A percentile compares a stretch with the other conserved stretches of the same genome.
phyloP scores from a whole-genome alignment of 1,140 invertebrate genomes.

The Sycophaga agraensis region DNA sequence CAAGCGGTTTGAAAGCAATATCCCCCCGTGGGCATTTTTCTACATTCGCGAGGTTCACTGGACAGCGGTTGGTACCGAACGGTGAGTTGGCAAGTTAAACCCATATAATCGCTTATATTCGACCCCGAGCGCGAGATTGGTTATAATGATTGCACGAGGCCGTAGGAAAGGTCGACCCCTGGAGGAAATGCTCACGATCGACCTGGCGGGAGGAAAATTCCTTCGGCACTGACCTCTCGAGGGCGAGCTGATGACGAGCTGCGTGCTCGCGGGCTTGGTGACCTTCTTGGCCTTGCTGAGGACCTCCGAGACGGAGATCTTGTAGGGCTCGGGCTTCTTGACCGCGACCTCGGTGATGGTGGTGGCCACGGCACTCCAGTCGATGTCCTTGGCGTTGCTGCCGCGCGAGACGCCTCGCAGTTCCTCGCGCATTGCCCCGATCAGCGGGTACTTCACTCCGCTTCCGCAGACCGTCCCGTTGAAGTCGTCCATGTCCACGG shows the following conservation, averaged over 20 bases:
- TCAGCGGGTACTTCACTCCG: slow-evolving; percentile 86
- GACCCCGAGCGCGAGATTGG: too few species aligned
- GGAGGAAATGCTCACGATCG: too few species aligned
- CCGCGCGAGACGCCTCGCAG: slow-evolving; percentile 78
- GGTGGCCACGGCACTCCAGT: slow-evolving; percentile 77
- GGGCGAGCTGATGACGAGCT: slow-evolving; percentile 58
- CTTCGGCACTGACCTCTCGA: slow-evolving; percentile 56
- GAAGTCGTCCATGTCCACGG: slow-evolving; percentile 95
- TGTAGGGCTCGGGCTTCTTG: slow-evolving; percentile 77
- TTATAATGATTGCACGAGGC: too few species aligned
- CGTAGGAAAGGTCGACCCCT: too few species aligned
- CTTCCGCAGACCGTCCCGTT: slow-evolving; percentile 79
- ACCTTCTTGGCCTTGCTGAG: slow-evolving; percentile 64
- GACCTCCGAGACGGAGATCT: slow-evolving; percentile 76
- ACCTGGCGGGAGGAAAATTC: too few species aligned
- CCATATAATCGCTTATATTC: too few species aligned
- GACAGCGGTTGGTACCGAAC: too few species aligned
- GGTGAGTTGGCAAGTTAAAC: too few species aligned
- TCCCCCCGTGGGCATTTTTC: too few species aligned
- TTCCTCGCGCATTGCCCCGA: slow-evolving; percentile 90
- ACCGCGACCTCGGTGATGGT: slow-evolving; percentile 60
- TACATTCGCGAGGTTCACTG: too few species aligned
- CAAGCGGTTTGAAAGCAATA: too few species aligned
- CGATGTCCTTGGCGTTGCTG: slow-evolving; percentile 79
- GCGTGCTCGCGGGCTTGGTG: slow-evolving; percentile 63